Percentiles rank a stretch among this genome's conserved stretches.
Evolutionary conservation across 2,888 invertebrate genomes (phyloP).

Genomic region (Podabrus alpinus): DNA sequence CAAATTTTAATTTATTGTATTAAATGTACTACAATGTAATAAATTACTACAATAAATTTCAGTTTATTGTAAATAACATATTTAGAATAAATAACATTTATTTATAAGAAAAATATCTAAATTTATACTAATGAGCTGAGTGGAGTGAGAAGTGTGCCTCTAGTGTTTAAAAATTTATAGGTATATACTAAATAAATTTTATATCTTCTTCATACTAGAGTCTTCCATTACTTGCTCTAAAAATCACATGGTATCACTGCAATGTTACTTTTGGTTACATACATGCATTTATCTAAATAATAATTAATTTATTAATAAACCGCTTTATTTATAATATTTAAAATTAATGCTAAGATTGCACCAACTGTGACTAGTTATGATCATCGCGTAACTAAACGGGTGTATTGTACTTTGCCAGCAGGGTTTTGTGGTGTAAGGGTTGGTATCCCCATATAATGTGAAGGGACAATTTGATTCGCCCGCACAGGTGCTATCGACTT

Average conservation of each 20-base stretch:
- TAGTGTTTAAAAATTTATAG: conserved; percentile 13
- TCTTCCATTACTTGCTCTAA: conserved; percentile 1
- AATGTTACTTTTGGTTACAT: background rate
- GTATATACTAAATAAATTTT: conserved; percentile 7
- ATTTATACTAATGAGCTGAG: conserved; percentile 7
- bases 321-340: background rate
- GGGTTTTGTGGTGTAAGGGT: conserved; percentile 16
- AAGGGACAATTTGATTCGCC: conserved; percentile 40
- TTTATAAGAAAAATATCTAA: conserved; percentile 20
- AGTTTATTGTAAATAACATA: conserved; percentile 13
- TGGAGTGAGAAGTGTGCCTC: conserved; percentile 21
- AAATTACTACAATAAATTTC: conserved; percentile 6
- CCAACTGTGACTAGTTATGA: conserved; percentile 24
- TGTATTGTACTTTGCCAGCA: conserved; percentile 21
- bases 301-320: too few species aligned
- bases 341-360: background rate
- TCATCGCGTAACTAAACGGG: conserved; percentile 38
- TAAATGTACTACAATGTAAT: background rate
- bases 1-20: background rate
- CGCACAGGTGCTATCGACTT: conserved; percentile 40
- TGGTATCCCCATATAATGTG: conserved; percentile 5
- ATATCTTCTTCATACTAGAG: conserved; percentile 11
- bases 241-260: background rate
- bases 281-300: background rate
- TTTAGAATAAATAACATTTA: background rate